Conservation (phyloP, 2,797 vertebrate genomes). For the Halcyon chelicuti region DNA sequence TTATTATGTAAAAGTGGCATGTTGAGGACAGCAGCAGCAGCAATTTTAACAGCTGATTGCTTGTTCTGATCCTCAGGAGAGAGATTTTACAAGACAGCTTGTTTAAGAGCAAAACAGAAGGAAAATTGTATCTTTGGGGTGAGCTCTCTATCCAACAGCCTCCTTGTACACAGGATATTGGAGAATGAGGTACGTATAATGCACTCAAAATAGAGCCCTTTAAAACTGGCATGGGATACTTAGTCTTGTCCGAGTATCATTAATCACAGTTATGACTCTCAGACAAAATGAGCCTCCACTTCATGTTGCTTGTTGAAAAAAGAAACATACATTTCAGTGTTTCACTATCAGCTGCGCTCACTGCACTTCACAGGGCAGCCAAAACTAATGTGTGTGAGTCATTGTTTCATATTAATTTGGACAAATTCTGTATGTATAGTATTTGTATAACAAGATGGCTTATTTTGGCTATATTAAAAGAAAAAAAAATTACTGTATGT, state of each 20-base stretch:
- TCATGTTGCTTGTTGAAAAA: neutral
- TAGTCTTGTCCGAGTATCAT: neutral
- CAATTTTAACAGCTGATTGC: neutral
- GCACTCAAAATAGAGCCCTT: neutral
- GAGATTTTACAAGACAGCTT: neutral
- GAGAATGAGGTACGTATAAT: neutral
- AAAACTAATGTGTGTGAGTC: constrained; percentile 10
- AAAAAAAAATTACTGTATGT: neutral
- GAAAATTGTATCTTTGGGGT: neutral
- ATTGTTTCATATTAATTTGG: constrained; percentile 23
- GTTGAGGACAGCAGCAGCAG: neutral
- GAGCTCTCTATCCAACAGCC: neutral
- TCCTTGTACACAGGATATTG: neutral
- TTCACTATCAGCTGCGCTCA: neutral
- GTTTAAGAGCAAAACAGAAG: neutral
- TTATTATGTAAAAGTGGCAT: neutral
- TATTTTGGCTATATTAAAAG: constrained; percentile 12
- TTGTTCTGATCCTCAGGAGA: neutral
- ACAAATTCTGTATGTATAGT: neutral
- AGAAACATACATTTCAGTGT: neutral
- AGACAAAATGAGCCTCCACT: neutral
- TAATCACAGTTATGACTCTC: neutral
- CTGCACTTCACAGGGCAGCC: neutral
- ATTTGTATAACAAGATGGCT: neutral
- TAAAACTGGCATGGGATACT: neutral